Base-by-base conservation (phyloP, 2,888 invertebrate genomes). In the Pristionchus arcanus region DNA sequence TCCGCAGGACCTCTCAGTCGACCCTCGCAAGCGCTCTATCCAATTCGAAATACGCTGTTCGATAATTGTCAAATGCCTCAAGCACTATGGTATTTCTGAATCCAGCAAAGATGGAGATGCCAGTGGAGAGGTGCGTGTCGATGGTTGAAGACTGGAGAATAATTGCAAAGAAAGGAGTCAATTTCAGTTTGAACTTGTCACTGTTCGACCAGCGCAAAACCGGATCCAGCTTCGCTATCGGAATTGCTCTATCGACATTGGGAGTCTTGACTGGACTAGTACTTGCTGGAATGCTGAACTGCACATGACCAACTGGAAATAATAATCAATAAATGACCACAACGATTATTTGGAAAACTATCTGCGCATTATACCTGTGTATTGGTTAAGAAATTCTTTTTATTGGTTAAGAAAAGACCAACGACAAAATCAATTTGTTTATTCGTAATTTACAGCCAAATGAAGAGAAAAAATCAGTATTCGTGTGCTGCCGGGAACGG, bases 401-500 rank as follows among this genome's bases (percentile, higher is more conserved):
- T n/a, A n/a, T n/a, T n/a, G n/a, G n/a, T n/a, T n/a, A n/a, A n/a
- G n/a, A n/a, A n/a, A n/a, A n/a, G n/a, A n/a, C n/a, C n/a, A n/a
- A n/a, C n/a, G n/a, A n/a, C n/a, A n/a, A n/a, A n/a, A n/a, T n/a
- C n/a, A n/a, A n/a, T n/a, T n/a, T n/a, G n/a, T n/a, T n/a, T n/a
- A n/a, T n/a, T n/a, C n/a, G n/a, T n/a, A n/a, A n/a, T n/a, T n/a
- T n/a, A n/a, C n/a, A n/a, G n/a, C n/a, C n/a, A 42, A 42, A 42
- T 42, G 42, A 42, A 42, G 42, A 42, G 3, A 42, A 42, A 42
- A 42, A 42, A 42, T 42, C 42, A 42, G 42, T 42, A 42, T 3
- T 85, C 85, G 21, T 86, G 55, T 21, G 86, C 86, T 1, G 66
- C 86, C n/a, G 63, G 34, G 1, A 66, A 19, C 15, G 86, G 66